These are phyloP conservation scores for Yponomeuta plumbellus DNA, from an alignment of 2,888 invertebrate genomes.

Conservation along the genomic window DNA sequence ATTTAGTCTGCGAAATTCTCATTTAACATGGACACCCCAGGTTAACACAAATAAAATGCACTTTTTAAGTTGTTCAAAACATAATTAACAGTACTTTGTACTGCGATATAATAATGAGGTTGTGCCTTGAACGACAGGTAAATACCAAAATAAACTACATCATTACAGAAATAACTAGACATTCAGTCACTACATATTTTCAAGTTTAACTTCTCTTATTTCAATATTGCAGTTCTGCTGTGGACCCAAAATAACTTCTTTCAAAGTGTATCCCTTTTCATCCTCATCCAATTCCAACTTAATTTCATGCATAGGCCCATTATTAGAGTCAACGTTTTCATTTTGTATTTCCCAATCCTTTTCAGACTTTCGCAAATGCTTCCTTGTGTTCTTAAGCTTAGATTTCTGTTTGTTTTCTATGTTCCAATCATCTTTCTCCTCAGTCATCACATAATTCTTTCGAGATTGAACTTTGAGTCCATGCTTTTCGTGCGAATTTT, in stretches of 20 bases:
- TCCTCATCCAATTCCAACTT: neutral
- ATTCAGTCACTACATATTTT: neutral
- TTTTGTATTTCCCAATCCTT: neutral
- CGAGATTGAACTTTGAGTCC: neutral
- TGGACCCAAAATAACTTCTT: neutral
- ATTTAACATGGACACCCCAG: too few relatives aligned
- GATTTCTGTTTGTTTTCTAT: neutral
- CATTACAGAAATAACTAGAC: neutral
- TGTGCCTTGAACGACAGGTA: too few relatives aligned
- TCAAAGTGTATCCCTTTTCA: too few relatives aligned
- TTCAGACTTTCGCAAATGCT: neutral
- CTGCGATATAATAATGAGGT: too few relatives aligned
- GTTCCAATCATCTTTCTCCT: neutral
- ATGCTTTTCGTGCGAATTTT: constrained; percentile 27
- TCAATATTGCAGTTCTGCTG: neutral
- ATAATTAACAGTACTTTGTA: too few relatives aligned
- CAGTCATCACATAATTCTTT: neutral
- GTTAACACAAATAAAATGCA: too few relatives aligned
- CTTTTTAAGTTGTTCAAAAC: too few relatives aligned
- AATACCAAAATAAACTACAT: neutral
- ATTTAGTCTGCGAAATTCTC: too few relatives aligned
- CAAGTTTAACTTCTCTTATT: neutral
- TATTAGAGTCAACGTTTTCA: neutral
- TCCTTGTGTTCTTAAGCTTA: neutral
- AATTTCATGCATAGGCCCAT: neutral